phyloP scores from a whole-genome alignment of 2,888 invertebrate species.

The Gymnoscelis rufifasciata region DNA sequence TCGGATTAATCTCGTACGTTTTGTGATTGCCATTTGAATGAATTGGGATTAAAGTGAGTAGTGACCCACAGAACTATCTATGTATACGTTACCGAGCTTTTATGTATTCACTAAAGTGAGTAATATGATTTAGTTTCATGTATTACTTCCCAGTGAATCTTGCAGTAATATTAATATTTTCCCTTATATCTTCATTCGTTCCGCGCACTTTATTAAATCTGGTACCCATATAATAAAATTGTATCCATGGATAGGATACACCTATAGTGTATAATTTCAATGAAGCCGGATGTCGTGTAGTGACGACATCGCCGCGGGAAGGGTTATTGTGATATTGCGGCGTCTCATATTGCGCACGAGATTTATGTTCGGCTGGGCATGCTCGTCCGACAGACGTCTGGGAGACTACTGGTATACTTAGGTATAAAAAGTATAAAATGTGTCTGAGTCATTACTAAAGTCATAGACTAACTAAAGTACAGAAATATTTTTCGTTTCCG shows the following conservation, averaged over 20 bases:
- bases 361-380: constrained; percentile 59
- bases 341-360: constrained; percentile 65
- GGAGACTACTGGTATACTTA: constrained; percentile 4
- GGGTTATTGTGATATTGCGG: constrained; percentile 68
- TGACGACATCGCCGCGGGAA: constrained; percentile 45
- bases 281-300: constrained; percentile 38
- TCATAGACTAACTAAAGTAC: no score
- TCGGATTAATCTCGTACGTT: constrained; percentile 33
- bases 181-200: no score
- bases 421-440: no score
- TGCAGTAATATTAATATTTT: no score
- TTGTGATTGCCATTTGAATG: constrained; percentile 24
- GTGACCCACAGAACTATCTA: not conserved
- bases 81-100: no score
- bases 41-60: constrained; percentile 17
- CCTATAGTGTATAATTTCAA: constrained; percentile 48
- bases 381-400: constrained; percentile 22
- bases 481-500: no score
- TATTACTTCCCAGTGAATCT: no score
- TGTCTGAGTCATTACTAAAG: no score
- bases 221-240: no score
- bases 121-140: no score
- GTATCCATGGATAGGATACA: no score
- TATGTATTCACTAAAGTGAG: no score
- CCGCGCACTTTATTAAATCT: constrained; percentile 5